Base-by-base conservation (phyloP, 2,797 vertebrate species). In the Pteronotus mesoamericanus region DNA sequence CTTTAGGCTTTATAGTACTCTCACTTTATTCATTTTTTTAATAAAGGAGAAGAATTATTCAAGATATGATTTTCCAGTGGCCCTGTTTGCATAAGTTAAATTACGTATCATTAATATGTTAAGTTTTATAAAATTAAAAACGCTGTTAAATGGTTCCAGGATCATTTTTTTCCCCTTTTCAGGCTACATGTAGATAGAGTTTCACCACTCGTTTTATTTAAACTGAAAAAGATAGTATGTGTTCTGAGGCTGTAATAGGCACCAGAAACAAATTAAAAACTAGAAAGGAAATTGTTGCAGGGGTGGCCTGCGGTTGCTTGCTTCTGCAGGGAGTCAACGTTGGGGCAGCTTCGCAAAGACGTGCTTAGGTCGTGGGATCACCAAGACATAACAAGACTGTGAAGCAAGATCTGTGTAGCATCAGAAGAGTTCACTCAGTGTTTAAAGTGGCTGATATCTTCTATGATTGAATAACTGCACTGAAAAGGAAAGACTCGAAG, bases 51-150 rank as follows among this genome's bases (percentile, higher is more conserved):
- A 86, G 89, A 51, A 96, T 96, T 96, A 91, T 87, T 96, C 59
- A 94, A 97, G 53, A 93, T 96, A 71, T 37, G 75, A 93, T 86
- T 86, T 92, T 91, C 93, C n/a, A 11, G 57, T 77, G 57, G 39
- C 95, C 88, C 91, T 92, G 59, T 94, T 92, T 95, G 93, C 51
- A 9, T 66, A 83, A 94, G 74, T 93, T 96, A 95, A 96, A 97
- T 96, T 86, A 89, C 71, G 42, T 84, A 95, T 91, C 64, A 89
- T 92, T 89, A 94, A 68, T 91, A 55, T 89, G 68, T 94, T 89
- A 89, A 83, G 48, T 91, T 97, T 94, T 72, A 68, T 89, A 93
- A 86, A 94, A 86, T 94, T 95, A 92, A 86, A 92, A 95, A 84
- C 16, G 15, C n/a, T 68, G 1, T 86, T 89, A 86, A 97, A 84